Evolutionary conservation across 2,888 invertebrate genomes (phyloP), one percentile per base, ranked within the genome.

Genomic region (Alcis repandata): DNA sequence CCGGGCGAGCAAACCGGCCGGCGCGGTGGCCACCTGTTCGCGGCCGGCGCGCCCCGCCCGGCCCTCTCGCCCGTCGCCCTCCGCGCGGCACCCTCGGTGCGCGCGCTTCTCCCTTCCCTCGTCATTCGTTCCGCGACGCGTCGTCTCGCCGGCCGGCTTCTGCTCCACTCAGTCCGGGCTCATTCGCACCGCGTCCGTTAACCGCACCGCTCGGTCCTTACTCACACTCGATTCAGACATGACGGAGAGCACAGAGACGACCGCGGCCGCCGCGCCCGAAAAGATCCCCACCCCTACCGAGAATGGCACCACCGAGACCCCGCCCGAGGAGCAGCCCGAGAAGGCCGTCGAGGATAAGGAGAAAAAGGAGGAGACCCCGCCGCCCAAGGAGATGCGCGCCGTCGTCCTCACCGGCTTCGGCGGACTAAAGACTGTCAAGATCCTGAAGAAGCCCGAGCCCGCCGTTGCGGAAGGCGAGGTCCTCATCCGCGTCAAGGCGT

Each of bases 331-430:
- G 76, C 84, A 90, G 45, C 94, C 94, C 27, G 94, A 95, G 69
- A 94, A 93, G 79, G 91, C 92, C 22, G 92, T 91, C 64, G 94
- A 94, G 67, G 94, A 94, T 72, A 94, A 94, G 75, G 94, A 94
- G 79, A 94, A n/a, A n/a, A n/a, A n/a, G n/a, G n/a, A 93, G 80
- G 88, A 88, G 82, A 85, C 87, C 59, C 92, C 92, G 53, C 94
- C 95, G 75, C 95, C 96, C 74, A 97, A 97, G 89, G 97, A 97
- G 92, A 97, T 97, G 97, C 95, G 96, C 83, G 97, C 97, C 62
- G 95, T 98, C 77, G 96, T 97, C 71, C 95, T 98, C 76, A 96
- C 96, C 73, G 96, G 97, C 79, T 98, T 97, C 90, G 98, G 98
- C 43, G 97, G 97, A 46, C 94, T 97, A 69, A 97, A 97, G 89